phyloP scores from a whole-genome alignment of 2,797 vertebrate species.

The Chanos chanos region DNA sequence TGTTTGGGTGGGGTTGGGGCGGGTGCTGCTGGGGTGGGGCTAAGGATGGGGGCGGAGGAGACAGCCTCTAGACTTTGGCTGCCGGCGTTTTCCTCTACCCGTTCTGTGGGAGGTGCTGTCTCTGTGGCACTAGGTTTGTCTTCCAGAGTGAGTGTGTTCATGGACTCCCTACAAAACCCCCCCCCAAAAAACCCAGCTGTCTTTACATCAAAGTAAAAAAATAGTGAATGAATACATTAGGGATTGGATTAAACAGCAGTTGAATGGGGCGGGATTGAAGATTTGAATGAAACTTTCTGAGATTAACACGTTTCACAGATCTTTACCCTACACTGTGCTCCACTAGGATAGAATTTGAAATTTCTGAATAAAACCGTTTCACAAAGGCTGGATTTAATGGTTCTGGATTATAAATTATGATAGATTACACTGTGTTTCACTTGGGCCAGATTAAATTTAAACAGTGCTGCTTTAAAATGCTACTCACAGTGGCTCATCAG shows the following conservation, averaged over 20 bases:
- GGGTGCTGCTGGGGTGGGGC: slow-evolving; percentile 43
- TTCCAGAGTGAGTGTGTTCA: slow-evolving; percentile 60
- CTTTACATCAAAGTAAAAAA: too few species aligned
- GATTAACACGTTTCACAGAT: too few species aligned
- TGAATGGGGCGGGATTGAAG: too few species aligned
- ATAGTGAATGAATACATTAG: too few species aligned
- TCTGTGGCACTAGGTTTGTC: slow-evolving; percentile 50
- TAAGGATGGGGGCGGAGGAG: slow-evolving; percentile 59
- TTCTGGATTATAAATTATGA: too few species aligned
- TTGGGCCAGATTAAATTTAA: not conserved
- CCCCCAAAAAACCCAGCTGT: too few species aligned
- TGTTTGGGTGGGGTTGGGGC: slow-evolving; percentile 55
- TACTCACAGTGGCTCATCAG: slow-evolving; percentile 72
- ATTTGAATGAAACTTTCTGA: too few species aligned
- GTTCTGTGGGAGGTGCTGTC: slow-evolving; percentile 31
- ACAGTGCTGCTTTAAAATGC: not conserved
- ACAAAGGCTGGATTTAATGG: too few species aligned
- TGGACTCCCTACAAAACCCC: slow-evolving; percentile 70
- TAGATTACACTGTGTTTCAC: too few species aligned
- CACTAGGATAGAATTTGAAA: not conserved
- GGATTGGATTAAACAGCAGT: too few species aligned
- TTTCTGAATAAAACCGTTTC: not conserved
- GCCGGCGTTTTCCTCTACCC: slow-evolving; percentile 34
- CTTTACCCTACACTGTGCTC: too few species aligned
- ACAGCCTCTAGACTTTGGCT: slow-evolving; percentile 45